These are phyloP conservation scores for Hystrix brachyura DNA, from an alignment of 2,113 vertebrate species.

Conservation along the genomic window DNA sequence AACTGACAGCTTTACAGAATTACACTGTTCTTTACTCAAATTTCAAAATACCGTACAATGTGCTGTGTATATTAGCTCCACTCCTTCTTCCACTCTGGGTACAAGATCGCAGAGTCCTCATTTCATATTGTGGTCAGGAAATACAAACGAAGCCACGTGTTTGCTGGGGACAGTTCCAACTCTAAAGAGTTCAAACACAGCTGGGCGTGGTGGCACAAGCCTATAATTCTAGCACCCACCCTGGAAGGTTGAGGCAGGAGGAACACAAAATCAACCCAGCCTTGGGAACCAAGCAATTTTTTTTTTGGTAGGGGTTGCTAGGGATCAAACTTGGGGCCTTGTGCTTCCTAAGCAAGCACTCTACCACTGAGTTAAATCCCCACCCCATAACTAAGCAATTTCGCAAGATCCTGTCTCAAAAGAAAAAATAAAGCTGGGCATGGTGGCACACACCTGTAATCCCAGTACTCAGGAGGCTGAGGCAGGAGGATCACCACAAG, in stretches of 20 bases:
- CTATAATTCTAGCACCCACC: background rate
- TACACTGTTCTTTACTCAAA: constrained; percentile 24
- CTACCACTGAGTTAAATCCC: no score
- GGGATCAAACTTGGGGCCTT: no score
- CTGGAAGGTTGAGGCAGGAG: background rate
- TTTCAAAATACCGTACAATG: background rate
- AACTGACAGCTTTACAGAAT: constrained; percentile 14
- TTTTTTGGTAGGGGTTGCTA: no score
- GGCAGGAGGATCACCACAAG: no score
- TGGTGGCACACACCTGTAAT: no score
- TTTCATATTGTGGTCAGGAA: background rate
- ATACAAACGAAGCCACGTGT: constrained; percentile 8
- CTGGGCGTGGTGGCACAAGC: background rate
- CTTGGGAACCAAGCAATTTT: background rate
- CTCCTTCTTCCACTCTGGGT: background rate
- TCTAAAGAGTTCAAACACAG: background rate
- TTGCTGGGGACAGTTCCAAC: constrained; percentile 7
- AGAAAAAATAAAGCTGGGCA: background rate
- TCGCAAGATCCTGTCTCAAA: background rate
- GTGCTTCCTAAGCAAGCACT: no score
- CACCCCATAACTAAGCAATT: background rate
- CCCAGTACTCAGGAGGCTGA: no score
- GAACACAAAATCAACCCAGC: background rate
- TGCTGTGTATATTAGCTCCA: background rate
- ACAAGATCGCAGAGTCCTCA: background rate